phyloP scores from a whole-genome alignment of 2,113 vertebrate species.

The Pithys albifrons region DNA sequence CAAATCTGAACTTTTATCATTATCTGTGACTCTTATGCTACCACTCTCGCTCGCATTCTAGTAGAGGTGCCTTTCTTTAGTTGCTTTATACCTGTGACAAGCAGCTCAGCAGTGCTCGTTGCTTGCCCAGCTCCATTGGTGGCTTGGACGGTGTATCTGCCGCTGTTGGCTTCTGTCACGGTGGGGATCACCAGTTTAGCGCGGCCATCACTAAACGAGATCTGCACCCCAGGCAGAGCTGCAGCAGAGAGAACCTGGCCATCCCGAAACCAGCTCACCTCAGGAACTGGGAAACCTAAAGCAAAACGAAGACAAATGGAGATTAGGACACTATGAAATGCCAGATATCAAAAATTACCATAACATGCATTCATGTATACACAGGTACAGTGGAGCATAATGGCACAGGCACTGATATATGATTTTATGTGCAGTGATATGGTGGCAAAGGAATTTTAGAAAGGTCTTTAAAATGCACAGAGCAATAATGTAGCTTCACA shows the following conservation, averaged over 20 bases:
- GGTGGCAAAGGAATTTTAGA: not conserved
- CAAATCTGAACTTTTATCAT: not conserved
- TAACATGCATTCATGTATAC: fast-evolving
- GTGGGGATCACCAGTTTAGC: slow-evolving; percentile 93
- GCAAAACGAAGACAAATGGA: not conserved
- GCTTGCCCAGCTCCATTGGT: slow-evolving; percentile 98
- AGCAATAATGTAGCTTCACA: not conserved
- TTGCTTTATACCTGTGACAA: slow-evolving; percentile 86
- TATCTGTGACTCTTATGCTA: not conserved
- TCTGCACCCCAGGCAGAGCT: slow-evolving; percentile 92
- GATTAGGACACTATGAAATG: not conserved
- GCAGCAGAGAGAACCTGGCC: slow-evolving; percentile 96
- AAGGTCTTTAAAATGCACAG: not conserved
- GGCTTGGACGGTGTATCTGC: slow-evolving; percentile 92
- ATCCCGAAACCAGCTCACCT: slow-evolving; percentile 99
- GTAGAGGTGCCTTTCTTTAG: not conserved
- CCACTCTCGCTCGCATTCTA: not conserved
- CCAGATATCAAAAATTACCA: not conserved
- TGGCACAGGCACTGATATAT: not conserved
- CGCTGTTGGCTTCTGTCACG: slow-evolving; percentile 91
- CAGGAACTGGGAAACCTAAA: slow-evolving; percentile 96
- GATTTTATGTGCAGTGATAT: not conserved
- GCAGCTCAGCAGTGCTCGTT: slow-evolving; percentile 95
- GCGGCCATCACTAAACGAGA: slow-evolving; percentile 98
- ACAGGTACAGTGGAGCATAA: not conserved